These are phyloP conservation scores for Morone chrysops DNA, from an alignment of 2,113 vertebrate species.

Conservation along the genomic window DNA sequence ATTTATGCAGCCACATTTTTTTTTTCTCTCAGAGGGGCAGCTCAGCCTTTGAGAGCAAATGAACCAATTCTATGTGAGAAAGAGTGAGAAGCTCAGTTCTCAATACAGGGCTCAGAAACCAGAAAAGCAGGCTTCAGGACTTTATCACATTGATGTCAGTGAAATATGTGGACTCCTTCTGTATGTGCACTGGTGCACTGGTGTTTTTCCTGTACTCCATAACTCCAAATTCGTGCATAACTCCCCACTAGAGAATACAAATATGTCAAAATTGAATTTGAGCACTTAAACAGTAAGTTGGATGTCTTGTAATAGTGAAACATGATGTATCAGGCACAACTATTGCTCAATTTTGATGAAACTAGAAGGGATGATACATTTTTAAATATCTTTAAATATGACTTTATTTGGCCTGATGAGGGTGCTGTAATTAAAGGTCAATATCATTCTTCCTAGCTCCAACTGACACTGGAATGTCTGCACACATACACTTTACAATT, in stretches of 20 bases:
- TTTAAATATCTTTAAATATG: background rate
- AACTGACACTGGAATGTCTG: background rate
- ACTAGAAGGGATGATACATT: too few relatives aligned
- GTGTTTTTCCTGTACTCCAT: too few relatives aligned
- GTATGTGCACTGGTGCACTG: too few relatives aligned
- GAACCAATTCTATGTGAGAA: too few relatives aligned
- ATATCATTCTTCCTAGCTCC: background rate
- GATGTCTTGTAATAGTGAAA: background rate
- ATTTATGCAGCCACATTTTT: too few relatives aligned
- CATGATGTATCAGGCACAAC: too few relatives aligned
- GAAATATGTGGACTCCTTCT: too few relatives aligned
- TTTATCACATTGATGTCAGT: too few relatives aligned
- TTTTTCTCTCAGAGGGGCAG: too few relatives aligned
- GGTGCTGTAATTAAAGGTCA: background rate
- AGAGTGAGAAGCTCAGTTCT: background rate
- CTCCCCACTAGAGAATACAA: background rate
- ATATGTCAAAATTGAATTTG: background rate
- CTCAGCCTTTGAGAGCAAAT: too few relatives aligned
- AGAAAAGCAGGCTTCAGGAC: background rate
- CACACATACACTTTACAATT: too few relatives aligned
- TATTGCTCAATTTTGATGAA: too few relatives aligned
- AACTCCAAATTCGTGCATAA: background rate
- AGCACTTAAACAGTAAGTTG: background rate
- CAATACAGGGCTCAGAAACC: background rate
- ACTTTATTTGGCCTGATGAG: background rate